phyloP scores from a whole-genome alignment of 2,113 vertebrate genomes.

The Climacteris rufus region DNA sequence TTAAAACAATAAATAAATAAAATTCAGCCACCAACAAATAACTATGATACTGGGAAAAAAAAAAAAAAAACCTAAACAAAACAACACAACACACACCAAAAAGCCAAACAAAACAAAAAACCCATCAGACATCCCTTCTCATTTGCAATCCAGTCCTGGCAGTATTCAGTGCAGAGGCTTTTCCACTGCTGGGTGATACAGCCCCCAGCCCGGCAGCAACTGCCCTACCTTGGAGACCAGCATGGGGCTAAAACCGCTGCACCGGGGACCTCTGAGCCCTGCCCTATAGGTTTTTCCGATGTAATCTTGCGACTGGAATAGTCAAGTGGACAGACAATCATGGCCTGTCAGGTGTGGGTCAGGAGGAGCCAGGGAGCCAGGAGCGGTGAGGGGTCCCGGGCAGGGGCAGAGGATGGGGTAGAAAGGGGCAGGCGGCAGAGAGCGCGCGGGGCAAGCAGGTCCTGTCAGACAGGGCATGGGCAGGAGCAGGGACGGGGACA shows the following conservation, averaged over 20 bases:
- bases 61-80: too few species aligned
- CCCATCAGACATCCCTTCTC: too few species aligned
- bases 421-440: accelerated
- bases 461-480: too few species aligned
- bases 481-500: neutral
- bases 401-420: too few species aligned
- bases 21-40: neutral
- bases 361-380: neutral
- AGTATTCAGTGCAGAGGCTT: neutral
- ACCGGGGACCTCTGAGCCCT: neutral
- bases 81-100: too few species aligned
- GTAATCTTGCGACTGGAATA: neutral
- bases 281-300: neutral
- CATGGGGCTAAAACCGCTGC: neutral
- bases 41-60: accelerated
- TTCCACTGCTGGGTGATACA: neutral
- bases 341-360: accelerated
- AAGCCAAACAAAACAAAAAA: neutral
- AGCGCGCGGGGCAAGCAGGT: too few species aligned
- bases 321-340: neutral
- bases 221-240: neutral
- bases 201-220: too few species aligned
- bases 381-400: too few species aligned
- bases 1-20: neutral
- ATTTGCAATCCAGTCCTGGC: neutral